Evolutionary conservation across 1,140 invertebrate genomes (phyloP), one percentile per base, ranked within the genome.

Genomic region (Pomacea maculata): DNA sequence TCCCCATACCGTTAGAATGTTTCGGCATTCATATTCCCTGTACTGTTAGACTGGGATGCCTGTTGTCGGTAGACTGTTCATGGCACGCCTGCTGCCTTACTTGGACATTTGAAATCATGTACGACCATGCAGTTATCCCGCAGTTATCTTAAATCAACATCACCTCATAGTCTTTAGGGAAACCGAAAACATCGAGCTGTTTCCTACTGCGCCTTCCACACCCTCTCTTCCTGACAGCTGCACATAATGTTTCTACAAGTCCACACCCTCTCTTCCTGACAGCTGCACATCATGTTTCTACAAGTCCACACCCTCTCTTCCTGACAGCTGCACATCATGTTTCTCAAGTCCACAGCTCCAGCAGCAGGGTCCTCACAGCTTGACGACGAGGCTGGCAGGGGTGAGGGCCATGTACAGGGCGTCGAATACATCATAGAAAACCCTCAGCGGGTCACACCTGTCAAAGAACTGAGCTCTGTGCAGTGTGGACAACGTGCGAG

Each of bases 391-490:
- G 57, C 1, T 1, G 8, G 57, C 57, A 61, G 57, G 57, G 0
- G 11, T 61, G 4, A 6, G 57, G 57, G 57, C 57, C 4, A 11
- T 1, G 57, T 55, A 12, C 74, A 75, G 55, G 9, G 74, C 74
- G 54, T 75, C 74, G 14, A 75, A 55, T 21, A 75, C 74, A 21
- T 45, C 6, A 21, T 74, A 75, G 74, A 75, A 55, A 5, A 75
- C 55, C 52, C n/a, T 55, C 52, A 3, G 15, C 12, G 19, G 25
- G 25, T 57, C 55, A 12, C 17, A 25, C 74, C 67, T 57, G 25
- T 85, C 82, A 55, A 85, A 85, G 15, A 84, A 81, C 61, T 80
- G 79, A 15, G 73, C 82, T 61, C 76, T 78, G 21, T 85, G 79
- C 61, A 86, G 67, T 14, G 82, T 61, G 25, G 52, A 63, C 15